These are phyloP conservation scores for Sus cebifrons DNA, from an alignment of 2,797 vertebrate species.

Conservation along the genomic window DNA sequence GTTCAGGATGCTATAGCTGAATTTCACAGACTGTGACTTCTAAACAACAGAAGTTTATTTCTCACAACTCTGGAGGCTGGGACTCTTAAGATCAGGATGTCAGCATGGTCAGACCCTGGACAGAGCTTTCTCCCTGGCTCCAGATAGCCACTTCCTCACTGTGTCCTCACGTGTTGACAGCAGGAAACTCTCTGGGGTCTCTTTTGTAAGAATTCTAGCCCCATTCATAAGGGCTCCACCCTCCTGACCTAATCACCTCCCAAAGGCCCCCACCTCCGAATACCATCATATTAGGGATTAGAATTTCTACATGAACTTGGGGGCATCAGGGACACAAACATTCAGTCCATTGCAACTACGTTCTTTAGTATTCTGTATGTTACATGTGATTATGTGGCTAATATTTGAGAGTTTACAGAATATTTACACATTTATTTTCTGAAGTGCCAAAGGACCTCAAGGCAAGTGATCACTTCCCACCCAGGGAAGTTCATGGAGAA, in stretches of 20 bases:
- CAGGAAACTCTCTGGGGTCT: not conserved
- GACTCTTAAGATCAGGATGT: not conserved
- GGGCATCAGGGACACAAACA: not conserved
- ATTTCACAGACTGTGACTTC: not conserved
- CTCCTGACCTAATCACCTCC: not conserved
- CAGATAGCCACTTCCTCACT: not conserved
- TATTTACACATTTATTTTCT: not conserved
- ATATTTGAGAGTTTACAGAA: not conserved
- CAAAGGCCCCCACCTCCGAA: not conserved
- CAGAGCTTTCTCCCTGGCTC: not conserved
- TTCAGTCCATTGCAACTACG: not conserved
- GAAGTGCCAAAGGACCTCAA: not conserved
- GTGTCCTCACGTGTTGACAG: not conserved
- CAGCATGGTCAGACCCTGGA: not conserved
- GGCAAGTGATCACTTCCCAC: not conserved
- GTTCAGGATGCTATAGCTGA: not conserved
- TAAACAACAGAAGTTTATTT: not conserved
- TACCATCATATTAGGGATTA: not conserved
- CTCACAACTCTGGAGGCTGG: not conserved
- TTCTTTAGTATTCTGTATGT: not conserved
- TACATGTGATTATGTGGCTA: not conserved
- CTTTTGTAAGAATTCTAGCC: not conserved
- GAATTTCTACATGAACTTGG: not conserved
- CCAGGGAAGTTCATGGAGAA: not conserved
- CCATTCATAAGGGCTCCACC: not conserved